Conservation (phyloP, 2,888 invertebrate genomes). For the Theretra japonica region DNA sequence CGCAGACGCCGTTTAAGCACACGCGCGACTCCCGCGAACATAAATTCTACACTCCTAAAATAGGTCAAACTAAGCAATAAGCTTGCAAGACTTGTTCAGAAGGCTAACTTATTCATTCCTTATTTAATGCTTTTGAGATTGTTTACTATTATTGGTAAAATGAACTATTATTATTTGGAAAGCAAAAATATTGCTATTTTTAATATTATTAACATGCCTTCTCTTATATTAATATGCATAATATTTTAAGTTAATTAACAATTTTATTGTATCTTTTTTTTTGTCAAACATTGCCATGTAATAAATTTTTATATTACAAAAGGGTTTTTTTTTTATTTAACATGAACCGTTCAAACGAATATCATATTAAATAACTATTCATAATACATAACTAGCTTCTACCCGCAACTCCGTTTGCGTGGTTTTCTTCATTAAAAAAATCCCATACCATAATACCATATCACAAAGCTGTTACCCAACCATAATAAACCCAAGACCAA, state of each 20-base stretch:
- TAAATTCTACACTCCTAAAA: constrained; percentile 91
- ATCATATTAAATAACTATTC: too few relatives aligned
- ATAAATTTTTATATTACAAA: constrained; percentile 62
- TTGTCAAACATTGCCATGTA: constrained; percentile 78
- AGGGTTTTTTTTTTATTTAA: constrained; percentile 44
- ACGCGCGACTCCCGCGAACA: constrained; percentile 93
- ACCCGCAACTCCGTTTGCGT: too few relatives aligned
- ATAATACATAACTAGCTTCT: too few relatives aligned
- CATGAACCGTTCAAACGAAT: not conserved
- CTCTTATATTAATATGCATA: constrained; percentile 53
- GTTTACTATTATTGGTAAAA: constrained; percentile 32
- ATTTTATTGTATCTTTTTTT: constrained; percentile 48
- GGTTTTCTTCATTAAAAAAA: too few relatives aligned
- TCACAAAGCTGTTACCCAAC: too few relatives aligned
- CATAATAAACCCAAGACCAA: too few relatives aligned
- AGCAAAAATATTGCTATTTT: constrained; percentile 66
- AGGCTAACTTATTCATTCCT: constrained; percentile 56
- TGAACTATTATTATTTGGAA: constrained; percentile 42
- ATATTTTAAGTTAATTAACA: constrained; percentile 47
- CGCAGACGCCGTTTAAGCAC: constrained; percentile 91
- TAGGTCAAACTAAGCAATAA: constrained; percentile 63
- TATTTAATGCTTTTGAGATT: constrained; percentile 49
- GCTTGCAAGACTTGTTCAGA: constrained; percentile 27
- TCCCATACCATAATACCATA: too few relatives aligned
- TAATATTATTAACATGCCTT: constrained; percentile 66